Conservation (phyloP, 2,797 vertebrate genomes). For the Pelobates cultripes region DNA sequence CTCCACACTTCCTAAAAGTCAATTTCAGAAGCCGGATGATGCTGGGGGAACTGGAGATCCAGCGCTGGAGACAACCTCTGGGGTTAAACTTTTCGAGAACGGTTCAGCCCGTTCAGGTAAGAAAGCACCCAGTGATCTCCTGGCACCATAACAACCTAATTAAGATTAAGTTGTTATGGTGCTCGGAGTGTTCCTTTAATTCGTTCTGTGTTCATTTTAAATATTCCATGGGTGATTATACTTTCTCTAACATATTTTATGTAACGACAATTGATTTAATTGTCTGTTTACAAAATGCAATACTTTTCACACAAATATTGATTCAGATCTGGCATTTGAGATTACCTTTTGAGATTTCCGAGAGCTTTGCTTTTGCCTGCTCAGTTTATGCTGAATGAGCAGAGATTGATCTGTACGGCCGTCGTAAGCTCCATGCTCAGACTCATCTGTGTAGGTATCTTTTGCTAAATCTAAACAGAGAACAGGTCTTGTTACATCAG, state of each 20-base stretch:
- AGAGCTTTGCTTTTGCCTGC: conserved; percentile 78
- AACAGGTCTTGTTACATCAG: conserved; percentile 41
- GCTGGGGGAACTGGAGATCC: too few relatives aligned
- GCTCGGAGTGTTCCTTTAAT: too few relatives aligned
- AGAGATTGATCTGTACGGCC: conserved; percentile 82
- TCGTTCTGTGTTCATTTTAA: too few relatives aligned
- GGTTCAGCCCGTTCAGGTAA: too few relatives aligned
- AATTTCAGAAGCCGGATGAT: too few relatives aligned
- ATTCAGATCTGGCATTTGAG: background rate
- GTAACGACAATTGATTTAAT: background rate
- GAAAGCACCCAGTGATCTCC: too few relatives aligned
- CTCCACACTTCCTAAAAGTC: too few relatives aligned
- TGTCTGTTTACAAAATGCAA: conserved; percentile 27
- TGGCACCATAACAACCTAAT: too few relatives aligned
- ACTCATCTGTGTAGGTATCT: conserved; percentile 82
- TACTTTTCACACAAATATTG: conserved; percentile 26
- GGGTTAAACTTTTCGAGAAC: too few relatives aligned
- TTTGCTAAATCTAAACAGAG: conserved; percentile 76
- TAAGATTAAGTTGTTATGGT: too few relatives aligned
- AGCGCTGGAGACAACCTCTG: too few relatives aligned
- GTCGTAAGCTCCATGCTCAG: conserved; percentile 83
- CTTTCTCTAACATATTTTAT: background rate
- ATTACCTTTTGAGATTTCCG: conserved; percentile 84
- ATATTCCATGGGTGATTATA: background rate
- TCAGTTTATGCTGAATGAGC: conserved; percentile 82